A percentile compares a stretch with the other conserved stretches of the same genome.
Conservation (phyloP, 2,113 vertebrate species). For the Phrynocephalus versicolor region DNA sequence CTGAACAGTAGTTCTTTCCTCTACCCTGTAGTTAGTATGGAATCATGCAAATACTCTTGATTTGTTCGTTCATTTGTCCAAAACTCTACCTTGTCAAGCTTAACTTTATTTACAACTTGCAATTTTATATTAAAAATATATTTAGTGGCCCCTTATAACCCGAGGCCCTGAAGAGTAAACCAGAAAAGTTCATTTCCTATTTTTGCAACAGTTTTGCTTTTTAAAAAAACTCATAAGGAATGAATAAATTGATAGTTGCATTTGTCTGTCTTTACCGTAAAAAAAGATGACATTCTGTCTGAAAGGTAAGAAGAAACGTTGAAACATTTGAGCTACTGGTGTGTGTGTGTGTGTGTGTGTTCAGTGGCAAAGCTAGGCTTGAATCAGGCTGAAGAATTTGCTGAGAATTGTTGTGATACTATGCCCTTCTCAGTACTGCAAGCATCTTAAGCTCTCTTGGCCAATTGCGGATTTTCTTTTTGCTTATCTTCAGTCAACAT, state of each 20-base stretch:
- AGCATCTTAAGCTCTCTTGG: neutral
- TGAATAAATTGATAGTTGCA: neutral
- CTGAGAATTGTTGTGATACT: neutral
- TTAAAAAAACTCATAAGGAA: neutral
- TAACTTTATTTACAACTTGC: too few relatives aligned
- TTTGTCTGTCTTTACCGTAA: neutral
- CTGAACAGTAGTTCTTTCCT: too few relatives aligned
- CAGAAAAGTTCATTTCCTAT: neutral
- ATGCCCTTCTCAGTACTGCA: neutral
- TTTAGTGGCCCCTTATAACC: too few relatives aligned
- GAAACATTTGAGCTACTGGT: neutral
- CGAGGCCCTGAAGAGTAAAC: neutral
- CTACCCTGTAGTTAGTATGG: too few relatives aligned
- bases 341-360: neutral
- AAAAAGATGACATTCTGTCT: neutral
- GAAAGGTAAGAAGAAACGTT: neutral
- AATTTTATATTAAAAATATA: too few relatives aligned
- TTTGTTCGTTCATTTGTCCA: too few relatives aligned
- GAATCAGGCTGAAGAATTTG: neutral
- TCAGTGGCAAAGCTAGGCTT: neutral
- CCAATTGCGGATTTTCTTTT: constrained; percentile 9
- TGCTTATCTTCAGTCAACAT: constrained; percentile 9
- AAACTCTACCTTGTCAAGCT: too few relatives aligned
- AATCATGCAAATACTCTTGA: too few relatives aligned
- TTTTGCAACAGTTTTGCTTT: neutral